Percentiles rank a stretch among this genome's conserved stretches.
Evolutionary conservation across 2,888 invertebrate genomes (phyloP).

Genomic region (Mystacides longicornis): DNA sequence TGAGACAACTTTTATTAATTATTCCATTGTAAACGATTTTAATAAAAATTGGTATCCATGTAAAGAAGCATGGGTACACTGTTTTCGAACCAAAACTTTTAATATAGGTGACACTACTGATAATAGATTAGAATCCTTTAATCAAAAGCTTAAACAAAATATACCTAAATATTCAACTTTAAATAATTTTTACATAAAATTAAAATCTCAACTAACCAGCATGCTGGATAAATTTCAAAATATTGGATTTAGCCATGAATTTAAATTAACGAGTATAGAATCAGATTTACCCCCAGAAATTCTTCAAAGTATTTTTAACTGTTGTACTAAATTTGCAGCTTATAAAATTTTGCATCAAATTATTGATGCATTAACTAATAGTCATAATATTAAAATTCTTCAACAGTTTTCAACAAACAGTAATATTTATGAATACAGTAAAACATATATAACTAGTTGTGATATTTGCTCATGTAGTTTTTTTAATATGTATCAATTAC

Average conservation of each 20-base stretch:
- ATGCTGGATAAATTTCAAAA: not conserved
- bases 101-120: slow-evolving; percentile 7
- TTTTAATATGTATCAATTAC: not conserved
- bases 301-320: not conserved
- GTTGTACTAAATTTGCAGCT: not conserved
- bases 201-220: slow-evolving; percentile 3
- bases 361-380: not conserved
- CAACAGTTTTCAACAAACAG: not conserved
- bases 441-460: not conserved
- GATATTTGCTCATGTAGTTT: not conserved
- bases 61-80: slow-evolving; percentile 1
- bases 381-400: not conserved
- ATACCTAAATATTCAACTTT: not conserved
- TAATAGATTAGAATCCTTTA: slow-evolving; percentile 4
- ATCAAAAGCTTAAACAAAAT: slow-evolving; percentile 3
- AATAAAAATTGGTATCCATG: slow-evolving; percentile 4
- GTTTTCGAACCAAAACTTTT: not conserved
- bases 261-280: not conserved
- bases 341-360: not conserved
- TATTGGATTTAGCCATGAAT: not conserved
- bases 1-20: not conserved
- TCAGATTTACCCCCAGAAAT: not conserved
- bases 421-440: not conserved
- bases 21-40: not conserved
- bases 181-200: not conserved